A percentile compares a stretch with the other conserved stretches of the same genome.
Conservation (phyloP, 2,888 invertebrate genomes). For the Acronicta aceris region DNA sequence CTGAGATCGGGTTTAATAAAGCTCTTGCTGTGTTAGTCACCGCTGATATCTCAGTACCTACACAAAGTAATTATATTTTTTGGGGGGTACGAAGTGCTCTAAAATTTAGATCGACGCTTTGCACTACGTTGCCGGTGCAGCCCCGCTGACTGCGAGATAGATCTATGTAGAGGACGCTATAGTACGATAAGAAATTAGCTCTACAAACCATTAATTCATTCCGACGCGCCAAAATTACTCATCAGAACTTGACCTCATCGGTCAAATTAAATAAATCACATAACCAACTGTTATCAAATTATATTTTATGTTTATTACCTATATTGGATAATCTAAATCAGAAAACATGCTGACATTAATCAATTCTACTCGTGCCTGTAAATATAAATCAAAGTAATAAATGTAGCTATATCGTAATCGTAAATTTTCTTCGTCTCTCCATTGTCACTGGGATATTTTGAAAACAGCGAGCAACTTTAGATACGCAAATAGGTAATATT, state of each 20-base stretch:
- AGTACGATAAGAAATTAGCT: slow-evolving; percentile 55
- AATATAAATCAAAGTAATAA: slow-evolving; percentile 47
- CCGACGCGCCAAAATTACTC: slow-evolving; percentile 17
- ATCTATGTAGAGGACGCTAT: slow-evolving; percentile 59
- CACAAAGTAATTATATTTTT: slow-evolving; percentile 2
- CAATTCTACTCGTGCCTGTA: slow-evolving; percentile 40
- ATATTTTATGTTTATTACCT: slow-evolving; percentile 47
- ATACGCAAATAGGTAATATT: slow-evolving; percentile 85
- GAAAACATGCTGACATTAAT: slow-evolving; percentile 47
- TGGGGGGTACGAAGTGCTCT: slow-evolving; percentile 52
- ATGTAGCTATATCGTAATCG: slow-evolving; percentile 42
- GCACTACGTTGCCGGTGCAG: slow-evolving; percentile 62
- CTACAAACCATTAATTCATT: slow-evolving; percentile 46
- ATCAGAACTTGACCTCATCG: slow-evolving; percentile 33
- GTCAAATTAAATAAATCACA: slow-evolving; percentile 35
- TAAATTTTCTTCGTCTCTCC: slow-evolving; percentile 57
- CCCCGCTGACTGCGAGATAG: slow-evolving; percentile 60
- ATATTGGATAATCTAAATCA: slow-evolving; percentile 43
- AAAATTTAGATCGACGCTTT: slow-evolving; percentile 55
- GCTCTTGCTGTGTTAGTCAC: slow-evolving; percentile 9
- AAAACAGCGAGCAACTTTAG: slow-evolving; percentile 70
- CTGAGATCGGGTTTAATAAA: slow-evolving; percentile 21
- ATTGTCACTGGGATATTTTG: slow-evolving; percentile 62
- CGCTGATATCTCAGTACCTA: neutral
- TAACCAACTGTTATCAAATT: slow-evolving; percentile 42